These are phyloP conservation scores for Thysanoteuthis rhombus DNA, from an alignment of 2,888 invertebrate genomes.

Conservation along the genomic window DNA sequence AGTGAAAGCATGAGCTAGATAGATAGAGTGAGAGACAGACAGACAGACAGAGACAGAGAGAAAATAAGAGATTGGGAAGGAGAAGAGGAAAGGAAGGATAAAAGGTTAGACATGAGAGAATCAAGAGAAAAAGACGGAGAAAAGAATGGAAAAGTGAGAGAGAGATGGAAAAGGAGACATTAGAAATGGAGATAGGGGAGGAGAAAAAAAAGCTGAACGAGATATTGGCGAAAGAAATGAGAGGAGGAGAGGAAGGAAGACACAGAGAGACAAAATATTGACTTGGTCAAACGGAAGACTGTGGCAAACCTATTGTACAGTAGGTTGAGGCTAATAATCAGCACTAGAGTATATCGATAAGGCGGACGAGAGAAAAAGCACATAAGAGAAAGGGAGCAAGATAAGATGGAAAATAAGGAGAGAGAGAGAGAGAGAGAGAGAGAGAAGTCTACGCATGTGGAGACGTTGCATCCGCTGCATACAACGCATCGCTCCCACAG, in stretches of 20 bases:
- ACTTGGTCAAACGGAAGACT: too few species aligned
- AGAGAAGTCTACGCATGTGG: background rate
- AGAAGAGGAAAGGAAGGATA: background rate
- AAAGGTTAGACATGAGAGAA: background rate
- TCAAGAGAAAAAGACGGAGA: background rate
- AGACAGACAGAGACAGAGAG: too few species aligned
- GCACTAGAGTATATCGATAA: too few species aligned
- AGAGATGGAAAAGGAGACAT: background rate
- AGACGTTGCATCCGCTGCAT: background rate
- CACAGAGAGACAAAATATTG: too few species aligned
- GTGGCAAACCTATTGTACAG: too few species aligned
- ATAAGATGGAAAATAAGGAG: rapidly evolving
- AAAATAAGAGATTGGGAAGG: background rate
- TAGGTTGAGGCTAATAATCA: too few species aligned
- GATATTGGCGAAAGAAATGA: background rate
- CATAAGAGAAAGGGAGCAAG: background rate
- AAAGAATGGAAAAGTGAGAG: background rate
- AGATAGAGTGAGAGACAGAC: too few species aligned
- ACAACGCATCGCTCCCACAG: background rate
- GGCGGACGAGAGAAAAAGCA: background rate
- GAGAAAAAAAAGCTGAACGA: background rate
- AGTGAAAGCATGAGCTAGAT: too few species aligned
- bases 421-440: background rate
- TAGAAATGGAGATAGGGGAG: background rate
- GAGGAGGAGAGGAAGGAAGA: background rate